These are phyloP conservation scores for Apamea anceps DNA, from an alignment of 2,888 invertebrate species.

Conservation along the genomic window DNA sequence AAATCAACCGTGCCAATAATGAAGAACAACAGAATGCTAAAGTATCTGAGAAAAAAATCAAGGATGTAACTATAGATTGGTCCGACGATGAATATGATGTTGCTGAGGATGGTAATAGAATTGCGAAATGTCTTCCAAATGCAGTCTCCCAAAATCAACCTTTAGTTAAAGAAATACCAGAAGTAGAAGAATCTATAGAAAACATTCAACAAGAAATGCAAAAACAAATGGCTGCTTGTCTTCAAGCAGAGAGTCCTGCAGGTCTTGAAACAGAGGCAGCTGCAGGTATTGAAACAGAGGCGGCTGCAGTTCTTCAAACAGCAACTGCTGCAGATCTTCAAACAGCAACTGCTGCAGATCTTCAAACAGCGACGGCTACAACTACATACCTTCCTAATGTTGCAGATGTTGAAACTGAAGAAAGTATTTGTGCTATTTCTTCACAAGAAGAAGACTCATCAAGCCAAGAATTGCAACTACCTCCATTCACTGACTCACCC, in stretches of 20 bases:
- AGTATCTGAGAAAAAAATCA: constrained; percentile 73
- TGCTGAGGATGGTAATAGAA: constrained; percentile 43
- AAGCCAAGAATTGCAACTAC: constrained; percentile 52
- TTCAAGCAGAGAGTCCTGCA: constrained; percentile 5
- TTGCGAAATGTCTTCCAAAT: constrained; percentile 19
- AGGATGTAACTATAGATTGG: constrained; percentile 82
- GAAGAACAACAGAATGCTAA: constrained; percentile 55
- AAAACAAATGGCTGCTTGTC: constrained; percentile 72
- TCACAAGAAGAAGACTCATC: constrained; percentile 66
- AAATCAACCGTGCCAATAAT: constrained; percentile 45
- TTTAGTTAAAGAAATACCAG: constrained; percentile 55
- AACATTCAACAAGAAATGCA: constrained; percentile 88
- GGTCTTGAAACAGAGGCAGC: background rate
- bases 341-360: background rate
- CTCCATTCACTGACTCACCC: constrained; percentile 37
- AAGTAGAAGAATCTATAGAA: constrained; percentile 86
- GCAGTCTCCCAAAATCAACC: constrained; percentile 16
- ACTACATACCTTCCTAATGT: constrained; percentile 2
- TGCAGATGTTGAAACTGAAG: constrained; percentile 63
- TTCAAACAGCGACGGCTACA: background rate
- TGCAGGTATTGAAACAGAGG: background rate
- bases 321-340: background rate
- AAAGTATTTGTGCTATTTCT: constrained; percentile 68
- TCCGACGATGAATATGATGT: constrained; percentile 82
- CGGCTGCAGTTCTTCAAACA: background rate